Base-by-base conservation (phyloP, 2,888 invertebrate species). In the Hofmannophila pseudospretella region DNA sequence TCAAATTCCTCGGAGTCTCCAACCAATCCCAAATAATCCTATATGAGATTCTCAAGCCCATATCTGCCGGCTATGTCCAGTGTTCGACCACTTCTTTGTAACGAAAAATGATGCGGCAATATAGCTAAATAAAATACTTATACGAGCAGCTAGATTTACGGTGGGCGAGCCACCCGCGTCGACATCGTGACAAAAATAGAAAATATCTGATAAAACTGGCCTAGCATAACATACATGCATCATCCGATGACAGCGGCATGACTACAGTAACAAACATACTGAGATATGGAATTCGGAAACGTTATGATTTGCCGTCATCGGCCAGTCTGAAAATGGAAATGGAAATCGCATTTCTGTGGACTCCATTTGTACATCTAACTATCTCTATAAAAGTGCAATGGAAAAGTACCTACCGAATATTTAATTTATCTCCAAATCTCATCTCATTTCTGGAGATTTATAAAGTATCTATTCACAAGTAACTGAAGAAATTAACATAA, bases 121-220 rank as follows among this genome's bases (percentile, higher is more conserved):
- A 53, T 67, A 66, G 61, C 62, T 60, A 62, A 67, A 69, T 65
- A 60, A 69, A 67, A 67, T 66, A 7, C n/a, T 7, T 30, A 67
- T 69, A 60, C n/a, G n/a, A n/a, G n/a, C n/a, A n/a, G 63, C 59
- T 50, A 62, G 68, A 64, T 74, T 69, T 67, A 66, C 60, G 45
- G 49, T 51, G 45, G 51, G 57, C 55, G 4, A 23, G 61, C 73
- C 75, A 69, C 70, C 69, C 67, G 66, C 71, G 62, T 66, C 16
- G 16, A 16, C 16, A 16, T 16, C 38, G 76, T 71, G 72, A 75
- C 73, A 72, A 60, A 76, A 76, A 76, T 76, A 77, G 75, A 67
- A 71, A 76, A 71, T 71, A 67, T 72, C 61, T 58, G 67, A 74
- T 68, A 72, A 59, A 42, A 53, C 57, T 51, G 53, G 51, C 56